Percentiles rank a stretch among this genome's conserved stretches.
Evolutionary conservation across 2,797 vertebrate genomes (phyloP).

Genomic region (Amphiprion clarkii): DNA sequence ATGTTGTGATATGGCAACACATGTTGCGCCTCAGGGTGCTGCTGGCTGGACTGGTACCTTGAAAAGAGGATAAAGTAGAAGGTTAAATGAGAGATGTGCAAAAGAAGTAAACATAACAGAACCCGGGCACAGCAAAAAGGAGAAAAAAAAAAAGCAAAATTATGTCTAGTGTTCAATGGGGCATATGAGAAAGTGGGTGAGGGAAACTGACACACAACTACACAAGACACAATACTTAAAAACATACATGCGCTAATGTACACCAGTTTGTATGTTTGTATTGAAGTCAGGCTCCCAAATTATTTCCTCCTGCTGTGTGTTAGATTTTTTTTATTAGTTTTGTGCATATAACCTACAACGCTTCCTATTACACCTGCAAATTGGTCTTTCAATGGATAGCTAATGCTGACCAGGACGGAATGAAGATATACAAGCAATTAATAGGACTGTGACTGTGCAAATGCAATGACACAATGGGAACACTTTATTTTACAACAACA

Average conservation of each 20-base stretch:
- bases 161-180: conserved; percentile 27
- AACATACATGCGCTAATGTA: conserved; percentile 53
- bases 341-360: not conserved
- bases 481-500: not conserved
- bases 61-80: not conserved
- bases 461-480: conserved; percentile 22
- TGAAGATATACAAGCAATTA: conserved; percentile 40
- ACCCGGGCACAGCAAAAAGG: not conserved
- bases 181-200: conserved; percentile 33
- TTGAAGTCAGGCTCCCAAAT: not conserved
- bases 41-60: conserved; percentile 84
- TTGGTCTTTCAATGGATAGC: not conserved
- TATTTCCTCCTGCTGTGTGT: not conserved
- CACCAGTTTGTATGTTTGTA: conserved; percentile 26
- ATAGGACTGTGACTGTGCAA: conserved; percentile 21
- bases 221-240: conserved; percentile 44
- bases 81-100: not conserved
- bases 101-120: not conserved
- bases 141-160: not conserved
- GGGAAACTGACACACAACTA: conserved; percentile 32
- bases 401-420: conserved; percentile 30
- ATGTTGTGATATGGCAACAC: conserved; percentile 74
- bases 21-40: conserved; percentile 79
- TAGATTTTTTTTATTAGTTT: not conserved
- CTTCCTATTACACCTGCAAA: not conserved